Base-by-base conservation (phyloP, 1,140 invertebrate species). In the Chelonus insularis region DNA sequence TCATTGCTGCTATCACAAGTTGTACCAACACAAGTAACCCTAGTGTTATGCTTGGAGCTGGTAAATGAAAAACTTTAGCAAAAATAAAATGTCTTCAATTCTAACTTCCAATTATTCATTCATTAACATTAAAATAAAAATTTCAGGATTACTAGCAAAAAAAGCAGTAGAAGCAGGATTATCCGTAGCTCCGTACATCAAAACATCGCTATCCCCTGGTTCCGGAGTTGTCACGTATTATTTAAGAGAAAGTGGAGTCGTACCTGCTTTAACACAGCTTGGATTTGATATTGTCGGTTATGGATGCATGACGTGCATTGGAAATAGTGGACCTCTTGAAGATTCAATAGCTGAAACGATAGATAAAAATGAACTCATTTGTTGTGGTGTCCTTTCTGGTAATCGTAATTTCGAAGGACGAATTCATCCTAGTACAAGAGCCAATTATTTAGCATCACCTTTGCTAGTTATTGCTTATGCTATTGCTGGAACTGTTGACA, bases 11-110 rank as follows among this genome's bases (percentile, higher is more conserved):
- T 16, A 98, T 99, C 65, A 99, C 97, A 0, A 95, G 92, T 41
- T 99, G 97, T 81, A 99, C 97, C 11, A 99, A 99, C 77, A 99
- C 97, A 1, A 95, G 92, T 62, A 99, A 99, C 79, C 97, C 97
- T 0, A 95, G 93, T 65, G 96, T 98, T 4, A 98, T 98, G 96
- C 83, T 98, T 14, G 96, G 94, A 29, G 95, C 93, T 77, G 89
- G 89, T 90, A 64, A 45, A 39, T 37, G 7, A 21, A 37, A 11
- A 18, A 12, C 45, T 29, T 47, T 14, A 4, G 12, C 12, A 11
- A 11, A 39, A 16, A 57, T 16, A 45, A 16, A 23, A 14, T 47
- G 25, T 23, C 11, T n/a, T n/a, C n/a, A n/a, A n/a, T n/a, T n/a
- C n/a, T n/a, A n/a, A n/a, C n/a, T n/a, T n/a, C n/a, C n/a, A n/a